Conservation (phyloP, 2,797 vertebrate genomes). For the Gila robusta region DNA sequence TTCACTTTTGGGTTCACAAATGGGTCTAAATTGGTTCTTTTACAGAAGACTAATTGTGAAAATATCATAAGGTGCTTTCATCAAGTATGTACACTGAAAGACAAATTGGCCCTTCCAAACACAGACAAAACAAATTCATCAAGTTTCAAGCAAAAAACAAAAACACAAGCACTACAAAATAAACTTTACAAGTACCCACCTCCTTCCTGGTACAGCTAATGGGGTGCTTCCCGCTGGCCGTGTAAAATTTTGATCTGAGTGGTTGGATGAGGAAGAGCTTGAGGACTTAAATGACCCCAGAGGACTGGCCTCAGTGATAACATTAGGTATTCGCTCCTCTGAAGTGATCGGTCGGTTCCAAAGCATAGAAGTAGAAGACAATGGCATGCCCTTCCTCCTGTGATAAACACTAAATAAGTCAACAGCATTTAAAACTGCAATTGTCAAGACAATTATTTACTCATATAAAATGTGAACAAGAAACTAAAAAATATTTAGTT, state of each 20-base stretch:
- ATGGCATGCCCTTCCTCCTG: conserved; percentile 89
- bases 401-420: conserved; percentile 25
- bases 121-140: neutral
- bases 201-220: conserved; percentile 87
- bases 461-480: neutral
- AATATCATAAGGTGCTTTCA: neutral
- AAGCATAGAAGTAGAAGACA: conserved; percentile 86
- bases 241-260: conserved; percentile 86
- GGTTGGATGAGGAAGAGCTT: conserved; percentile 94
- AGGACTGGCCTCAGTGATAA: conserved; percentile 78
- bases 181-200: conserved; percentile 65
- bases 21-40: neutral
- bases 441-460: neutral
- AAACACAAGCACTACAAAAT: neutral
- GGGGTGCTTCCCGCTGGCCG: conserved; percentile 93
- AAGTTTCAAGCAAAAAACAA: neutral
- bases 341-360: conserved; percentile 83
- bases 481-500: neutral
- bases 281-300: conserved; percentile 76
- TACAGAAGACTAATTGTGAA: neutral
- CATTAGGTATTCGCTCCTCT: conserved; percentile 84
- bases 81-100: neutral
- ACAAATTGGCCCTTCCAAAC: neutral
- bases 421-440: neutral
- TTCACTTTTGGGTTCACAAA: neutral